phyloP scores from a whole-genome alignment of 2,113 vertebrate genomes.

The Eretmochelys imbricata region DNA sequence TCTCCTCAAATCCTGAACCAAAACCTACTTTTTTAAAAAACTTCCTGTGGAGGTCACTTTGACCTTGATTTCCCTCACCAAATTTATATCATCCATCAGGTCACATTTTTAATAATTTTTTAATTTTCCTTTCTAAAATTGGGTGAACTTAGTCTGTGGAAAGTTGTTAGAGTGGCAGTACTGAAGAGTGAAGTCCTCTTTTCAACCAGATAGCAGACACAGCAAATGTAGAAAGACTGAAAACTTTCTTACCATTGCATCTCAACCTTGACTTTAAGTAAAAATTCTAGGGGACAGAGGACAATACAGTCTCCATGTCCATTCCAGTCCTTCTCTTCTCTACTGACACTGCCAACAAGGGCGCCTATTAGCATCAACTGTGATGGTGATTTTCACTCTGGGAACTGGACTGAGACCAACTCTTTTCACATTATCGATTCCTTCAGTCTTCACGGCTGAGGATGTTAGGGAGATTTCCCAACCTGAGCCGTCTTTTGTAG shows the following conservation, averaged over 20 bases:
- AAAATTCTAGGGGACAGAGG: background rate
- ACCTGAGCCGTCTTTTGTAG: no score
- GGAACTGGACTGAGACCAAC: background rate
- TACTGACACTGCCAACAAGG: background rate
- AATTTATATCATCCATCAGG: background rate
- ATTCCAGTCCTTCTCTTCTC: accelerated
- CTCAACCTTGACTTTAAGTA: background rate
- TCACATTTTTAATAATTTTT: background rate
- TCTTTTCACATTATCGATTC: background rate
- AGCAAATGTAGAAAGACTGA: background rate
- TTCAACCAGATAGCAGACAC: background rate
- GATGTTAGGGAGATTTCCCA: no score
- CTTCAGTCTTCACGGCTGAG: no score
- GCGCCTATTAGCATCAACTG: background rate
- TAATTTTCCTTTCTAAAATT: background rate
- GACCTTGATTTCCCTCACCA: background rate
- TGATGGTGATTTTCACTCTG: background rate
- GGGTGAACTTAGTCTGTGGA: background rate
- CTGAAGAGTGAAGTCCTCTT: background rate
- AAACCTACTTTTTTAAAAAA: background rate
- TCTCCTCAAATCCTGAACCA: background rate
- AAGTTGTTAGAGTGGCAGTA: background rate
- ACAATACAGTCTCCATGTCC: accelerated
- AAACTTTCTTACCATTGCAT: background rate
- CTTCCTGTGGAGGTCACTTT: background rate